These are phyloP conservation scores for Rhamnusium bicolor DNA, from an alignment of 2,888 invertebrate genomes.

Conservation along the genomic window DNA sequence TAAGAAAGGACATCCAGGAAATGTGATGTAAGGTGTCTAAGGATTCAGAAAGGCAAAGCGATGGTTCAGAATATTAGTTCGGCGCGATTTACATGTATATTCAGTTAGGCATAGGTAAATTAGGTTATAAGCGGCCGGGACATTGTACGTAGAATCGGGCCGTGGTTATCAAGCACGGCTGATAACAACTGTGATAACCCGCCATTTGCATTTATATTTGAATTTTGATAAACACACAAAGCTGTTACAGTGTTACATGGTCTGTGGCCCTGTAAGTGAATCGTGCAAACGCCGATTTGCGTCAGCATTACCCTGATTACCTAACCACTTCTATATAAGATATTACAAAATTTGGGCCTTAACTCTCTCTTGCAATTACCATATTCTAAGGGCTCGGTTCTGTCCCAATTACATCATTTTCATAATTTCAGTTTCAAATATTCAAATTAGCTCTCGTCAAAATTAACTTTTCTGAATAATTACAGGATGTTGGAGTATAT, in stretches of 20 bases:
- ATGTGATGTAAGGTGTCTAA: slow-evolving; percentile 48
- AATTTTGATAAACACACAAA: slow-evolving; percentile 66
- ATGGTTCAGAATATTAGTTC: slow-evolving; percentile 55
- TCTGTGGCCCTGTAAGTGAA: slow-evolving; percentile 42
- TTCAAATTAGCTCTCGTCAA: slow-evolving; percentile 40
- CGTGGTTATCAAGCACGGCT: slow-evolving; percentile 62
- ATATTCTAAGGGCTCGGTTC: slow-evolving; percentile 52
- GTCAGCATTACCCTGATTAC: slow-evolving; percentile 49
- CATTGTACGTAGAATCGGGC: slow-evolving; percentile 65
- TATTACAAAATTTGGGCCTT: slow-evolving; percentile 49
- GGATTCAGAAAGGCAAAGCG: slow-evolving; percentile 41
- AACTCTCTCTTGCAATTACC: slow-evolving; percentile 51
- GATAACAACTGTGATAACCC: slow-evolving; percentile 65
- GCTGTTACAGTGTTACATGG: slow-evolving; percentile 58
- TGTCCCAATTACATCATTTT: slow-evolving; percentile 52
- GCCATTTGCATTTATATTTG: slow-evolving; percentile 68
- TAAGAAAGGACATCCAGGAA: slow-evolving; percentile 44
- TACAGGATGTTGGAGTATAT: no score
- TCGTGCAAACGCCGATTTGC: slow-evolving; percentile 32
- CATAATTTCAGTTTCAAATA: slow-evolving; percentile 51
- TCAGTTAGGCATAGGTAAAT: slow-evolving; percentile 69
- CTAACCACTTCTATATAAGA: slow-evolving; percentile 47
- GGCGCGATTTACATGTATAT: slow-evolving; percentile 66
- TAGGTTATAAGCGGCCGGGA: slow-evolving; percentile 67
- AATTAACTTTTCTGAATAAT: slow-evolving; percentile 5